Conservation (phyloP, 2,797 vertebrate species). For the Smutsia gigantea region DNA sequence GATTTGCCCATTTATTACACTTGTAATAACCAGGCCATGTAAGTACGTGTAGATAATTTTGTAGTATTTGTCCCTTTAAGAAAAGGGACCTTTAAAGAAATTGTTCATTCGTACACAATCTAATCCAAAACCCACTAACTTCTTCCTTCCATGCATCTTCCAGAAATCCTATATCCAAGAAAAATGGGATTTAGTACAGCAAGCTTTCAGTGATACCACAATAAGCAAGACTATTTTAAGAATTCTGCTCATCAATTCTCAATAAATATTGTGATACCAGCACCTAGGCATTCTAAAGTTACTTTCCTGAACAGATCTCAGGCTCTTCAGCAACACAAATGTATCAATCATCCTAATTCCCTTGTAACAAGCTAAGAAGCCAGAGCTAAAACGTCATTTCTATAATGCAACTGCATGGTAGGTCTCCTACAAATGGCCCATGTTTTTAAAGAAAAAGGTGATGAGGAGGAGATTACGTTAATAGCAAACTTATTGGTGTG, state of each 20-base stretch:
- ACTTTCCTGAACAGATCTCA: conserved; percentile 66
- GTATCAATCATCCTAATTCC: conserved; percentile 60
- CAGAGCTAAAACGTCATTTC: conserved; percentile 42
- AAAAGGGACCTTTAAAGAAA: conserved; percentile 58
- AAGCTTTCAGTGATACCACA: conserved; percentile 55
- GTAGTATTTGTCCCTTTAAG: conserved; percentile 56
- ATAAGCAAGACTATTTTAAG: conserved; percentile 72
- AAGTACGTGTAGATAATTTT: neutral
- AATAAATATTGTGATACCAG: conserved; percentile 76
- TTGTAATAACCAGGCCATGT: neutral
- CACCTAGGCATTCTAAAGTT: conserved; percentile 64
- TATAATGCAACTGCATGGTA: neutral
- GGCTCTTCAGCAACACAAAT: conserved; percentile 63
- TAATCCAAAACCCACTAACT: conserved; percentile 70
- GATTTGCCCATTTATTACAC: neutral
- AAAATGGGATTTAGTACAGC: conserved; percentile 71
- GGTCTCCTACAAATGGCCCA: neutral
- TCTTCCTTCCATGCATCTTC: conserved; percentile 75
- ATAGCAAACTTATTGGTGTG: neutral
- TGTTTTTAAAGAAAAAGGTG: neutral
- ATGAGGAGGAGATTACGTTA: neutral
- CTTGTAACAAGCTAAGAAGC: conserved; percentile 64
- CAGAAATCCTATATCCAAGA: conserved; percentile 69
- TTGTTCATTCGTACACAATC: conserved; percentile 41
- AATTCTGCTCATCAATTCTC: conserved; percentile 72